Percentiles rank a stretch among this genome's conserved stretches.
Evolutionary conservation across 1,140 invertebrate genomes (phyloP).

Genomic region (Cotesia typhae): DNA sequence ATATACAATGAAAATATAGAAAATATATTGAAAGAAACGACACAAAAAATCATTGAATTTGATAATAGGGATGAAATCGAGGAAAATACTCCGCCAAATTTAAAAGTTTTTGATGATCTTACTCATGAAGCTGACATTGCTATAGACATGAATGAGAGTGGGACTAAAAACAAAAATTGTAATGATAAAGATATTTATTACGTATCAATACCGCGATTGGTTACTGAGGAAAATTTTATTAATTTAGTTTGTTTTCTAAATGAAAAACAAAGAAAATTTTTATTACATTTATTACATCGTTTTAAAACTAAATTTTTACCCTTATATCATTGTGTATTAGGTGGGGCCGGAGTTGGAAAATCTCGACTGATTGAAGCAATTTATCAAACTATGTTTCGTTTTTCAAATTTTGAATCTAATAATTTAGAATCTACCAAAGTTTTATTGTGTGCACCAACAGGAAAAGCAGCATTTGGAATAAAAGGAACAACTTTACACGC

Average conservation of each 20-base stretch:
- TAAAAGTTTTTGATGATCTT: too few species aligned
- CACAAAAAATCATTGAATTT: not conserved
- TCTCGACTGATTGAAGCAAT: slow-evolving; percentile 38
- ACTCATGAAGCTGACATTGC: too few species aligned
- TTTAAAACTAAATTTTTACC: slow-evolving; percentile 38
- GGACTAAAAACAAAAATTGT: too few species aligned
- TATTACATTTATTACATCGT: slow-evolving; percentile 41
- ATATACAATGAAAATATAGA: slow-evolving; percentile 15
- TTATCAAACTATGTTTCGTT: slow-evolving; percentile 37
- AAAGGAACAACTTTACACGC: slow-evolving; percentile 50
- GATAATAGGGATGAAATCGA: not conserved
- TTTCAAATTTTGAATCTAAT: slow-evolving; percentile 24
- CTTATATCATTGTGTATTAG: slow-evolving; percentile 40
- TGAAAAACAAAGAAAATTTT: slow-evolving; percentile 30
- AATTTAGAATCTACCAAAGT: slow-evolving; percentile 16
- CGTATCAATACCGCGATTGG: not conserved
- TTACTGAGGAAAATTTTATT: slow-evolving; percentile 15
- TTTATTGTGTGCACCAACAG: slow-evolving; percentile 47
- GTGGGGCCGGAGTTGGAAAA: slow-evolving; percentile 42
- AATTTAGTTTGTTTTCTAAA: slow-evolving; percentile 18
- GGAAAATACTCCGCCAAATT: too few species aligned
- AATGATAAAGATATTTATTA: too few species aligned
- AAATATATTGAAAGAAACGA: not conserved
- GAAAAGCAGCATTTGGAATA: slow-evolving; percentile 51
- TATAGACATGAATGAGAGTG: too few species aligned